Evolutionary conservation across 2,888 invertebrate species (phyloP).

Genomic region (Blastobasis lacticolella): DNA sequence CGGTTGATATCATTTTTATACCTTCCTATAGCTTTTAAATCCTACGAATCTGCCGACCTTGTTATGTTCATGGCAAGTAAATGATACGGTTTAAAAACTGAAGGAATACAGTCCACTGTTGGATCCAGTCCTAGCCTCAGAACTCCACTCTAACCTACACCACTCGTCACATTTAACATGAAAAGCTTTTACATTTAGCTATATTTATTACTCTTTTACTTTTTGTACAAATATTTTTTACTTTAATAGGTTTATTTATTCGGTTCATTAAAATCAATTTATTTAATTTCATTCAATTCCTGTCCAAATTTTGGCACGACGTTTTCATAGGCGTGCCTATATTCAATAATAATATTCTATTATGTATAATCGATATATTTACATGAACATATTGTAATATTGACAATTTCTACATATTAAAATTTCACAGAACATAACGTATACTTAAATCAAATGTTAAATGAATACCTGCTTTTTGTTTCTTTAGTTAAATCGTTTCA

Average conservation of each 20-base stretch:
- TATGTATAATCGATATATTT: neutral
- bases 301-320: slow-evolving; percentile 37
- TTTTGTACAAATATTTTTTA: slow-evolving; percentile 38
- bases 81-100: slow-evolving; percentile 37
- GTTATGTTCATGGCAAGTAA: slow-evolving; percentile 25
- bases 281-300: slow-evolving; percentile 40
- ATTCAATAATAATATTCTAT: neutral
- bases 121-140: slow-evolving; percentile 16
- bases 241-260: slow-evolving; percentile 24
- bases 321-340: slow-evolving; percentile 13
- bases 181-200: slow-evolving; percentile 19
- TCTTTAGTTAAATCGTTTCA: slow-evolving; percentile 13
- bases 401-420: neutral
- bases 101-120: slow-evolving; percentile 43
- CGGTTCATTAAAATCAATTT: slow-evolving; percentile 23
- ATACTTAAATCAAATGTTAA: no score
- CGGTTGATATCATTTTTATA: no score
- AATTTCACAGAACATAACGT: no score
- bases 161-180: slow-evolving; percentile 18
- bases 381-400: neutral
- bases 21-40: no score
- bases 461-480: neutral
- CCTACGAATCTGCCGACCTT: slow-evolving; percentile 22
- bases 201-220: slow-evolving; percentile 26
- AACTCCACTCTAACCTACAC: slow-evolving; percentile 1